A percentile compares a stretch with the other conserved stretches of the same genome.
These are phyloP conservation scores for Holacanthella duospinosa DNA, from an alignment of 2,888 invertebrate genomes.

Conservation along the genomic window DNA sequence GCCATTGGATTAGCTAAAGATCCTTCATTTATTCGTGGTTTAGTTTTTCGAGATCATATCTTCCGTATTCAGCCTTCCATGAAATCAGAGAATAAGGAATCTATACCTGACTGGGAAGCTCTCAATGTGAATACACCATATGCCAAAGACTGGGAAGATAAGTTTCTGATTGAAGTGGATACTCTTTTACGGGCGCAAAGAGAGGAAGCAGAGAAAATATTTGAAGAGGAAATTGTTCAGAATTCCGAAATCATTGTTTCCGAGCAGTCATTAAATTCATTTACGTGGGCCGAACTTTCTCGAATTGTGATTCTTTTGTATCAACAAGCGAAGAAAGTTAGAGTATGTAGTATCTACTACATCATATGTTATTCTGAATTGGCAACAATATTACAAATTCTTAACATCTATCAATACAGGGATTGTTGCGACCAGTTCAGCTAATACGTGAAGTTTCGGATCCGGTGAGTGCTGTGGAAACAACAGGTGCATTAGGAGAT, in stretches of 20 bases:
- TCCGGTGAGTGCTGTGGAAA: too few relatives aligned
- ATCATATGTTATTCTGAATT: not conserved
- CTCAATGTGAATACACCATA: constrained; percentile 10
- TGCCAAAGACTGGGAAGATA: constrained; percentile 21
- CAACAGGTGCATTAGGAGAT: too few relatives aligned
- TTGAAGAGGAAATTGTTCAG: not conserved
- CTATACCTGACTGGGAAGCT: constrained; percentile 53
- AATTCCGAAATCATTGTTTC: not conserved
- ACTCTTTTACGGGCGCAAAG: not conserved
- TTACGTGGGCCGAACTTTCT: constrained; percentile 15
- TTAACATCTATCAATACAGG: constrained; percentile 1
- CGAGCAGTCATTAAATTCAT: constrained; percentile 9
- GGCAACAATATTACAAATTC: not conserved
- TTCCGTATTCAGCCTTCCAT: constrained; percentile 58
- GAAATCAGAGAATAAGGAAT: constrained; percentile 44
- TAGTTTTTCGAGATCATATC: constrained; percentile 62
- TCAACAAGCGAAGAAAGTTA: constrained; percentile 2
- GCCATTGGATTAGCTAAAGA: constrained; percentile 61
- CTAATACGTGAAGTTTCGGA: constrained; percentile 3
- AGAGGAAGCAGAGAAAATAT: not conserved
- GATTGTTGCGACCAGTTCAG: constrained; percentile 6
- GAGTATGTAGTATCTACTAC: not conserved
- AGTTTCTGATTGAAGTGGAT: constrained; percentile 25
- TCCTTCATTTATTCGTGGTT: constrained; percentile 60
- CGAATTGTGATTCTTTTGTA: constrained; percentile 10